Base-by-base conservation (phyloP, 2,888 invertebrate species). In the Altica lythri region DNA sequence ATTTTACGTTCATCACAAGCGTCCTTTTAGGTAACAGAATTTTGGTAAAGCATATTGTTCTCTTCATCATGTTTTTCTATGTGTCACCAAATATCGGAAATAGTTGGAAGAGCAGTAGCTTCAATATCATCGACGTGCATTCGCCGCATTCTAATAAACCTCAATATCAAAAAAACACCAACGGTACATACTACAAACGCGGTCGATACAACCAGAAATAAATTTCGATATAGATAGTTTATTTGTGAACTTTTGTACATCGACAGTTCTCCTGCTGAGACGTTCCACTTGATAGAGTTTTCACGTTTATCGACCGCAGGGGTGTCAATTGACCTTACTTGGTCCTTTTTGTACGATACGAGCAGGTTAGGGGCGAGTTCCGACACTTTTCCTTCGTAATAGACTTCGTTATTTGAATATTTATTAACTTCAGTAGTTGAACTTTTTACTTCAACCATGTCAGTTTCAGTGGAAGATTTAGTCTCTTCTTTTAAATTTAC, bases 71-170 rank as follows among this genome's bases (percentile, higher is more conserved):
- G 79, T 55, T 64, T 80, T 66, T 81, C 78, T 72, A 82, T 74
- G 71, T 83, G 85, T 87, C 86, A 86, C 87, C 87, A 87, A 57
- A 86, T 78, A 67, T 87, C 86, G 38, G 84, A 81, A 44, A 86
- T 83, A 52, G 85, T 83, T 27, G 79, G 78, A 61, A 81, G 66
- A 60, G 77, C 78, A 65, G 76, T 77, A 72, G 86, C 85, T 74
- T 86, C 86, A 78, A 86, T 79, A 65, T 79, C 77, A 55, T 80
- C 78, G 45, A 62, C 44, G 19, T 55, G 55, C 44, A 72, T 38
- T 32, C 56, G 60, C 68, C 72, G 63, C 68, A 70, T 62, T 27
- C 69, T 73, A 6, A 75, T 75, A n/a, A 77, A 74, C 57, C 77
- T 74, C 9, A 78, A 75, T 8, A 78, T 72, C 5, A 80, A 72